A percentile compares a stretch with the other conserved stretches of the same genome.
These are phyloP conservation scores for Phania funesta DNA, from an alignment of 2,888 invertebrate species.

Conservation along the genomic window DNA sequence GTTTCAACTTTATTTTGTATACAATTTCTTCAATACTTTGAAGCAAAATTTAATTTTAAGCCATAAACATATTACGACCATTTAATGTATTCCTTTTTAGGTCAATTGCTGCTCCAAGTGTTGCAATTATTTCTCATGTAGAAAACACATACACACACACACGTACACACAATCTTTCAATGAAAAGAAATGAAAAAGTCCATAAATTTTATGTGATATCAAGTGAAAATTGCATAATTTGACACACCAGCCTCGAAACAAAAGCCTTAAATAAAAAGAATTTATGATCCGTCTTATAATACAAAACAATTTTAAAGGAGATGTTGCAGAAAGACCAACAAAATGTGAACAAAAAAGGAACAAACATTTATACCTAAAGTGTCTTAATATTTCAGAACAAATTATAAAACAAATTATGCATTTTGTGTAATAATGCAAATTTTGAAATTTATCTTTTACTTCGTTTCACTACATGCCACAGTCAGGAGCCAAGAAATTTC, in stretches of 20 bases:
- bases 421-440: constrained; percentile 67
- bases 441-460: constrained; percentile 37
- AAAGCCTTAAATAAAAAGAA: constrained; percentile 44
- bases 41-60: not conserved
- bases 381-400: constrained; percentile 64
- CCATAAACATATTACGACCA: not conserved
- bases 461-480: constrained; percentile 14
- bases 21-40: not conserved
- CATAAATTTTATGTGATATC: constrained; percentile 63
- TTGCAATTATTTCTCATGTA: constrained; percentile 23
- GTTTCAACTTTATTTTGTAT: not conserved
- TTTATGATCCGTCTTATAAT: constrained; percentile 30
- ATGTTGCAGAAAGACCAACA: constrained; percentile 5
- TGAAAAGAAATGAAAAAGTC: constrained; percentile 27
- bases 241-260: constrained; percentile 49
- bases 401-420: constrained; percentile 67
- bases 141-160: not conserved
- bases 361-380: constrained; percentile 46
- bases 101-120: constrained; percentile 42
- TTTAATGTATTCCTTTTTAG: constrained; percentile 26
- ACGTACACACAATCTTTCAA: not conserved
- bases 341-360: not conserved
- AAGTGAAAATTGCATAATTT: constrained; percentile 66
- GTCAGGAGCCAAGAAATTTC: constrained; percentile 5
- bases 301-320: constrained; percentile 36